Base-by-base conservation (phyloP, 1,140 invertebrate species). In the Bathynomus jamesi region DNA sequence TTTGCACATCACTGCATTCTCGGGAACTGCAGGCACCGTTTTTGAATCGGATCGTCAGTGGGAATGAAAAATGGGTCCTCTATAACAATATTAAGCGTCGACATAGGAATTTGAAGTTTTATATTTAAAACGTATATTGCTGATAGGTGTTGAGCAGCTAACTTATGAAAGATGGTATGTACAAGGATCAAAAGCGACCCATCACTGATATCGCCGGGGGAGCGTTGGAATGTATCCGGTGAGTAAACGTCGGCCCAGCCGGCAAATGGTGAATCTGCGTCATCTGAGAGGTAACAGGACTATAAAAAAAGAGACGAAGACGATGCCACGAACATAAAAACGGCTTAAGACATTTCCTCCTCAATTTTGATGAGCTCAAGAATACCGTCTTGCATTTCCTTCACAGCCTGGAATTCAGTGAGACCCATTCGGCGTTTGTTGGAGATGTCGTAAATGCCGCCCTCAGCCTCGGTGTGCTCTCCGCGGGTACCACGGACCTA, bases 351-450 rank as follows among this genome's bases (percentile, higher is more conserved):
- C 67, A 78, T 75, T 63, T 76, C 78, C 73, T 85, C 84, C 78
- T 86, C 86, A 60, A 87, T 80, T 76, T 88, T 85, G 80, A 92
- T 90, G 65, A 92, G 80, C 78, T 89, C 87, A 30, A 84, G 78
- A 75, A 93, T 85, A 0, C 93, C 93, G n/a, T 91, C 89, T 46
- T 89, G 87, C 80, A 94, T 95, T 78, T 95, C 92, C 79, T 93
- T 89, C 69, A 95, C 91, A 27, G 90, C 89, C 79, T 92, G 89
- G 65, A 88, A 84, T 82, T 96, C 94, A 13, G 88, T 89, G 4
- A 91, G 83, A 17, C 89, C 89, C 78, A 96, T 83, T 77, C 91
- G 90, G 79, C 93, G 90, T 80, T 92, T 92, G 82, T 94, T 95
- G 25, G 89, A 88, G 32, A 94, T 86, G 71, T 85, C 84, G 75